phyloP scores from a whole-genome alignment of 2,888 invertebrate genomes.

The Elysia crispata region DNA sequence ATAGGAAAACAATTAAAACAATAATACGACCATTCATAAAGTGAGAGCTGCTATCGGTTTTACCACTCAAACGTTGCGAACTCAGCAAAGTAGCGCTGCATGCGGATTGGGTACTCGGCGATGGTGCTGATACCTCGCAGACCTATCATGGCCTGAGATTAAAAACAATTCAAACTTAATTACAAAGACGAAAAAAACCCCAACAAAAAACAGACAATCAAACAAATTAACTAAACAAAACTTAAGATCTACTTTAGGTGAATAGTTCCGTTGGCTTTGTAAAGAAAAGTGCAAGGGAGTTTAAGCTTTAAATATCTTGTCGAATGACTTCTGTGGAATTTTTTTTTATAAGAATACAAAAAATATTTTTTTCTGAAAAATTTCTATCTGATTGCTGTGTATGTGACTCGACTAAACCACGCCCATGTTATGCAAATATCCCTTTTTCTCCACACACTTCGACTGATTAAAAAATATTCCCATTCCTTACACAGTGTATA shows the following conservation, averaged over 20 bases:
- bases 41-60: not conserved
- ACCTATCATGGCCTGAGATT: conserved; percentile 71
- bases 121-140: conserved; percentile 65
- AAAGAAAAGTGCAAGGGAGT: too few species aligned
- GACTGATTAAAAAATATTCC: not conserved
- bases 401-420: too few species aligned
- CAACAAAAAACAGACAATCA: not conserved
- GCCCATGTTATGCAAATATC: too few species aligned
- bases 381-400: too few species aligned
- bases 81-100: conserved; percentile 68
- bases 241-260: not conserved
- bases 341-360: too few species aligned
- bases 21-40: not conserved
- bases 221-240: not conserved
- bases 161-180: too few species aligned
- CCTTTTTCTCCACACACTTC: not conserved
- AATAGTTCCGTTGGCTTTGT: not conserved
- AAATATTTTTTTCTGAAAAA: too few species aligned
- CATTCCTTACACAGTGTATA: conserved; percentile 64
- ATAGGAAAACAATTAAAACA: too few species aligned
- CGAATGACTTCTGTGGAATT: too few species aligned
- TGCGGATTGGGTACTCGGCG: conserved; percentile 69
- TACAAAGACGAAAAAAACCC: too few species aligned
- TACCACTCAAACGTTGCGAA: conserved; percentile 68
- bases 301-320: too few species aligned